Evolutionary conservation across 2,797 vertebrate species (phyloP).

Genomic region (Petrocephalus sullivani): DNA sequence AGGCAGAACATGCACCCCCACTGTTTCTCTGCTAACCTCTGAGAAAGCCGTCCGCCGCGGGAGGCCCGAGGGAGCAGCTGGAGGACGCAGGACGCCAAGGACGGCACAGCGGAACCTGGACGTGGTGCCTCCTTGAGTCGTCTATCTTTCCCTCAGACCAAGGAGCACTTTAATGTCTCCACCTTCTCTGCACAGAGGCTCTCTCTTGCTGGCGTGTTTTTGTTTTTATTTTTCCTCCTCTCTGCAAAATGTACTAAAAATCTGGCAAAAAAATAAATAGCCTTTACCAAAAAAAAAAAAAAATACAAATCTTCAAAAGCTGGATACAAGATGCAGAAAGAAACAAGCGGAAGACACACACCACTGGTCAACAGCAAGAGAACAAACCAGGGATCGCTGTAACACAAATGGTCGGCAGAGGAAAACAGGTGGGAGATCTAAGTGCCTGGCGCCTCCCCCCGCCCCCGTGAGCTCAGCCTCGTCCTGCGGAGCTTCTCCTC

Average conservation of each 20-base stretch:
- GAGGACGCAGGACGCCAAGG: slow-evolving; percentile 23
- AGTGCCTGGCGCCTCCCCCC: slow-evolving; percentile 43
- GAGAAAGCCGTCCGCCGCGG: slow-evolving; percentile 40
- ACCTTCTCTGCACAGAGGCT: slow-evolving; percentile 48
- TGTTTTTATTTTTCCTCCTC: not conserved
- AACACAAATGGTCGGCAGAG: not conserved
- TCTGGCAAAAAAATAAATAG: slow-evolving; percentile 52
- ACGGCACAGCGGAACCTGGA: not conserved
- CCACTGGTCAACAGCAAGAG: slow-evolving; percentile 78
- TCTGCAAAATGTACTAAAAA: slow-evolving; percentile 41
- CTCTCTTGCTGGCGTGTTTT: slow-evolving; percentile 48
- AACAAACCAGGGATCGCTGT: not conserved
- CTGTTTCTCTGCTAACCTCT: slow-evolving; percentile 38
- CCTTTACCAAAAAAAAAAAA: slow-evolving; percentile 46
- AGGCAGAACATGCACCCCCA: slow-evolving; percentile 35
- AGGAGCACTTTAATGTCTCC: not conserved
- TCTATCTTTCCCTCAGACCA: slow-evolving; percentile 29
- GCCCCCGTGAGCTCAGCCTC: slow-evolving; percentile 38
- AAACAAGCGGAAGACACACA: slow-evolving; percentile 29
- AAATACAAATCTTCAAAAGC: slow-evolving; percentile 27
- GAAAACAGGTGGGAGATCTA: slow-evolving; percentile 34
- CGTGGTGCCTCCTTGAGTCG: not conserved
- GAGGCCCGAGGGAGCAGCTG: not conserved
- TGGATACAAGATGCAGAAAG: slow-evolving; percentile 17
- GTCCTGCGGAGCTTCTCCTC: slow-evolving; percentile 24